Evolutionary conservation across 2,797 vertebrate species (phyloP).

Genomic region (Hoplostethus mediterraneus): DNA sequence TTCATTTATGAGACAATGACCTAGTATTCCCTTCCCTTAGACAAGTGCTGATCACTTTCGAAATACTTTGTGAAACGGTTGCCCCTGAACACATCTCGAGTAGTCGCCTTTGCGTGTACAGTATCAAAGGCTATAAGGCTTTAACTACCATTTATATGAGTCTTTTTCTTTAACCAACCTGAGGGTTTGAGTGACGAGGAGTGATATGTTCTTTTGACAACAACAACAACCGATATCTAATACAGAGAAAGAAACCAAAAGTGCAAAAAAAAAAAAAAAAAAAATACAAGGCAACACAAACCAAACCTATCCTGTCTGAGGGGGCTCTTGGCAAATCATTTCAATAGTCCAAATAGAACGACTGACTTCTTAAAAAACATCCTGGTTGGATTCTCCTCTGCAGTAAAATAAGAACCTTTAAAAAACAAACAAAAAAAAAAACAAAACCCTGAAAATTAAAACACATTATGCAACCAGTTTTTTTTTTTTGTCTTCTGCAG

Average conservation of each 20-base stretch:
- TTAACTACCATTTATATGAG: slow-evolving; percentile 20
- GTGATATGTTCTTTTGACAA: slow-evolving; percentile 35
- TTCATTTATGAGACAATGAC: slow-evolving; percentile 37
- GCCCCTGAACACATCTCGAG: slow-evolving; percentile 25
- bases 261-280: slow-evolving; percentile 47
- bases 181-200: slow-evolving; percentile 37
- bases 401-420: slow-evolving; percentile 81
- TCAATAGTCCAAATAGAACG: slow-evolving; percentile 61
- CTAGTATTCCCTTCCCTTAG: slow-evolving; percentile 10
- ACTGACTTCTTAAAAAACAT: slow-evolving; percentile 78
- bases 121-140: slow-evolving; percentile 37
- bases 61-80: slow-evolving; percentile 10
- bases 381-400: slow-evolving; percentile 65
- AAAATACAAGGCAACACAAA: slow-evolving; percentile 53
- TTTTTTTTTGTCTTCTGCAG: slow-evolving; percentile 40
- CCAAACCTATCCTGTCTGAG: slow-evolving; percentile 61
- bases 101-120: neutral
- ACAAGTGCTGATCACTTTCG: slow-evolving; percentile 32
- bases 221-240: slow-evolving; percentile 15
- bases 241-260: slow-evolving; percentile 51
- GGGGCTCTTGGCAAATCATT: slow-evolving; percentile 48
- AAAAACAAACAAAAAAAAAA: slow-evolving; percentile 32
- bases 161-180: slow-evolving; percentile 36
- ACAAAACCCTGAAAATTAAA: slow-evolving; percentile 72
- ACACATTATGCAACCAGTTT: slow-evolving; percentile 78